Base-by-base conservation (phyloP, 2,113 vertebrate genomes). In the Notiomystis cincta region DNA sequence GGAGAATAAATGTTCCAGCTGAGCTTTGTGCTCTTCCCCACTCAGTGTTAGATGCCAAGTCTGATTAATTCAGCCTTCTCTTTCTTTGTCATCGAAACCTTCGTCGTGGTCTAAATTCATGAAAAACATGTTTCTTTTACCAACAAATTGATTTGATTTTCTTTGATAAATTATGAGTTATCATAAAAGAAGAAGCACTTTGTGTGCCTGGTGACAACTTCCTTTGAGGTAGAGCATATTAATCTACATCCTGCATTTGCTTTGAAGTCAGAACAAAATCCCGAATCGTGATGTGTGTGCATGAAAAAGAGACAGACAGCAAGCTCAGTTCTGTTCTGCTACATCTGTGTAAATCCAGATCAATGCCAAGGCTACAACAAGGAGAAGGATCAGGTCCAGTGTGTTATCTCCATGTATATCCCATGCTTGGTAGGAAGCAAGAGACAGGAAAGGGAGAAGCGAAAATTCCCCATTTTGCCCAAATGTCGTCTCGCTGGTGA, bases 151-250 rank as follows among this genome's bases (percentile, higher is more conserved):
- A 92, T 92, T 87, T 95, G 92, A 96, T 97, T 95, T 96, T 95
- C 96, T 96, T 96, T 96, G 94, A 96, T 97, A 94, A 96, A 93
- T 97, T 94, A 95, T 92, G 96, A 91, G 86, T 93, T 96, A 93
- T 92, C 90, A 93, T 76, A 84, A 92, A 96, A 96, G 83, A 94
- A 96, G 90, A 20, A 94, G 81, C 65, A 95, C 87, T 96, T 92
- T 61, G 37, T 95, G 90, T 87, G 80, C 80, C 77, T 72, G 53
- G 69, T 96, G 96, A 95, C 96, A 96, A 96, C 93, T 94, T 94
- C 88, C 88, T 97, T 96, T 96, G 92, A 97, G 96, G 90, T 87
- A 91, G 45, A 91, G 86, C 69, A 71, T 92, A 91, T 93, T 97
- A 82, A 96, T 96, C 86, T 95, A 42, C 86, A 87, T 78, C 71